phyloP scores from a whole-genome alignment of 2,888 invertebrate genomes.

The Chironomus tentans region DNA sequence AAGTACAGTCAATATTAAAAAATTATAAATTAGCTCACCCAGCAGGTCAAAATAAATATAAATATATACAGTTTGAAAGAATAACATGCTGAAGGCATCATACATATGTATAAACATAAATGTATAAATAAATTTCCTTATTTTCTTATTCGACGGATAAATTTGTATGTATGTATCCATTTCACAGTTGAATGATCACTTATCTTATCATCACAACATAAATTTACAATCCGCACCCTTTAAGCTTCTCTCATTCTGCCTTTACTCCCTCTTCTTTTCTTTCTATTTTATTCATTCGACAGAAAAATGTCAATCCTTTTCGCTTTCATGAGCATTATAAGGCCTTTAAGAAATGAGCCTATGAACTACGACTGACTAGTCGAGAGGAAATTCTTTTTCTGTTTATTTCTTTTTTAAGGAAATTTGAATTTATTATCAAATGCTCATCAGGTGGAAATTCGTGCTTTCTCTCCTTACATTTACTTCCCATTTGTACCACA shows the following conservation, averaged over 20 bases:
- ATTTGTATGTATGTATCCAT: background rate
- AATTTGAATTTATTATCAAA: constrained; percentile 6
- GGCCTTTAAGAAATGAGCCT: background rate
- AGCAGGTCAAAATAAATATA: no score
- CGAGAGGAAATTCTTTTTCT: background rate
- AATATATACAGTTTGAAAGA: no score
- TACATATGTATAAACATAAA: no score
- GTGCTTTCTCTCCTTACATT: background rate
- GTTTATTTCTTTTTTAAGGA: background rate
- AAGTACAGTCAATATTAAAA: no score
- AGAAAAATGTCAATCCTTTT: constrained; percentile 2
- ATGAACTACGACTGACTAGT: background rate
- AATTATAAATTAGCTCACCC: no score
- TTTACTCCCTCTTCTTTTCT: background rate
- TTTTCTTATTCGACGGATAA: background rate
- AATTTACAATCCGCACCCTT: background rate
- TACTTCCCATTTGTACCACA: background rate
- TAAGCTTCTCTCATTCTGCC: background rate
- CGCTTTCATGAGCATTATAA: background rate
- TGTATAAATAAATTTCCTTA: background rate
- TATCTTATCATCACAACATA: constrained; percentile 9
- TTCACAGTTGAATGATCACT: constrained; percentile 1
- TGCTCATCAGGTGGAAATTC: background rate
- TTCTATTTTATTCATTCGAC: background rate
- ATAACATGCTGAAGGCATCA: no score